Conservation (phyloP, 2,113 vertebrate species). For the Upupa epops region DNA sequence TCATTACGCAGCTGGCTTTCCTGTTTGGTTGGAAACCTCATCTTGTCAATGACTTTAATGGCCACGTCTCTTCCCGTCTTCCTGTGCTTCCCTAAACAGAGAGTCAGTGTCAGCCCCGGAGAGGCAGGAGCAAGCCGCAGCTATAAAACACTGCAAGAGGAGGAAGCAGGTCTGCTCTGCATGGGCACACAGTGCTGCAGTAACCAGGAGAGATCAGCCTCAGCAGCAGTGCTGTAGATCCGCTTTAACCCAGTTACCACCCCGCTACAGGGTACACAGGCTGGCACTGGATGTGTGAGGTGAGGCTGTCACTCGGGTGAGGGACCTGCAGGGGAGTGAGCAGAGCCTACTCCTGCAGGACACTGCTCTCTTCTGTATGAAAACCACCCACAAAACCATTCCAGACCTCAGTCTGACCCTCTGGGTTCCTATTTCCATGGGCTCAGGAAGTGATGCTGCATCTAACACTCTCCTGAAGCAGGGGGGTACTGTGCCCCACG, state of each 20-base stretch:
- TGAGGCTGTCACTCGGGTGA: neutral
- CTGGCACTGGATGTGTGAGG: no score
- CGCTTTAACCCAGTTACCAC: neutral
- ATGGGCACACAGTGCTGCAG: no score
- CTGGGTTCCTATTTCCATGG: no score
- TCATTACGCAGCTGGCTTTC: conserved; percentile 98
- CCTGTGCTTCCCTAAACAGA: conserved; percentile 90
- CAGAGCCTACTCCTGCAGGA: neutral
- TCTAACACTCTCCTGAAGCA: no score
- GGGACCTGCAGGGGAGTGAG: neutral
- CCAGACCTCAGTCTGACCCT: no score
- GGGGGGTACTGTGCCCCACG: no score
- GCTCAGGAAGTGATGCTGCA: no score
- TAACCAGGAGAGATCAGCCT: neutral
- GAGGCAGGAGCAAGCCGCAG: neutral
- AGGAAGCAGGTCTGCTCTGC: no score
- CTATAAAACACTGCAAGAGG: neutral
- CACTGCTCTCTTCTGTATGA: neutral
- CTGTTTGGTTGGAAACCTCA: conserved; percentile 98
- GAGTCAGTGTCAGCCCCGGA: neutral
- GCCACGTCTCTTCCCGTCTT: conserved; percentile 98
- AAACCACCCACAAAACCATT: neutral
- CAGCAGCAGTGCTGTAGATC: neutral
- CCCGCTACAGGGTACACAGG: neutral
- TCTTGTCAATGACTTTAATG: conserved; percentile 99